Conservation (phyloP, 2,888 invertebrate species). For the Chrysopilus asiliformis region DNA sequence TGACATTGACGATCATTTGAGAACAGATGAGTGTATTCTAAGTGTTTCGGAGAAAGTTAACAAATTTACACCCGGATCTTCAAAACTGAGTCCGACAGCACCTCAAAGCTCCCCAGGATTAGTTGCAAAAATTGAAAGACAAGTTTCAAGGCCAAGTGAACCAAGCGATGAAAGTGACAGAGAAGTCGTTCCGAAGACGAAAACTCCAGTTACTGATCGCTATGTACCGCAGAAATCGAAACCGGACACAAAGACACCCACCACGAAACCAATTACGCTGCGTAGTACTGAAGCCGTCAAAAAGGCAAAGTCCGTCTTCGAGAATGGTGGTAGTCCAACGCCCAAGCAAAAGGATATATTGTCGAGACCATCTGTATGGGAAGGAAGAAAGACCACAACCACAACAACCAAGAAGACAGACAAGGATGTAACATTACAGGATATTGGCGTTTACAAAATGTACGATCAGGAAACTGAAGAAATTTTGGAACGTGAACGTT, state of each 20-base stretch:
- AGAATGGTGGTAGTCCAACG: constrained; percentile 42
- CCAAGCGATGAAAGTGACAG: constrained; percentile 6
- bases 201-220: constrained; percentile 8
- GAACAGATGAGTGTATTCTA: constrained; percentile 45
- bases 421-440: constrained; percentile 34
- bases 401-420: too few species aligned
- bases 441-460: constrained; percentile 37
- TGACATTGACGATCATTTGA: constrained; percentile 44
- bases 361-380: constrained; percentile 39
- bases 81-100: constrained; percentile 37
- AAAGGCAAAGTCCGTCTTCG: constrained; percentile 57
- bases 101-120: constrained; percentile 38
- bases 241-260: constrained; percentile 6
- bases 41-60: constrained; percentile 52
- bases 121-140: constrained; percentile 35
- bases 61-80: constrained; percentile 48
- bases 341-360: constrained; percentile 38
- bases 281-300: constrained; percentile 52
- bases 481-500: constrained; percentile 5
- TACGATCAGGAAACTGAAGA: constrained; percentile 11
- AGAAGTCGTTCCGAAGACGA: constrained; percentile 11
- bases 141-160: constrained; percentile 28
- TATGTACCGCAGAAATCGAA: constrained; percentile 11
- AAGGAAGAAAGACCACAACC: constrained; percentile 23
- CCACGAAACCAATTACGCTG: constrained; percentile 28